Conservation (phyloP, 2,113 vertebrate species). For the Scortum barcoo region DNA sequence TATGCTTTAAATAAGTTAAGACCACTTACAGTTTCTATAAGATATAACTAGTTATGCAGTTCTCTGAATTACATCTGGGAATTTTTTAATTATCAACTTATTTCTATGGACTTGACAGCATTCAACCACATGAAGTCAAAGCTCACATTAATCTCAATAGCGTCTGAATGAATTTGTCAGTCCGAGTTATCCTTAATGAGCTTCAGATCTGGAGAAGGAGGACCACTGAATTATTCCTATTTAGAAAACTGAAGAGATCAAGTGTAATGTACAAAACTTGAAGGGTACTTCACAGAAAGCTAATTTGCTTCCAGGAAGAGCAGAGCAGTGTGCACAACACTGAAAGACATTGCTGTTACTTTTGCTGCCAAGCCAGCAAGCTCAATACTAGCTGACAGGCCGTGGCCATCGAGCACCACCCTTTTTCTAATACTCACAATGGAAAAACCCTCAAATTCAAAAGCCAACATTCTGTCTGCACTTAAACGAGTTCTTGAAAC, state of each 20-base stretch:
- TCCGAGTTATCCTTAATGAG: conserved; percentile 27
- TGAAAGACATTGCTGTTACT: conserved; percentile 24
- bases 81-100: background rate
- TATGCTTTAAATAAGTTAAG: background rate
- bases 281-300: conserved; percentile 49
- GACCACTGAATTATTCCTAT: conserved; percentile 13
- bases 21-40: background rate
- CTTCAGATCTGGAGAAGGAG: conserved; percentile 14
- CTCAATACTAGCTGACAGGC: conserved; percentile 35
- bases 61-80: background rate
- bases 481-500: conserved; percentile 50
- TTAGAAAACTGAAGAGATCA: conserved; percentile 36
- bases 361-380: conserved; percentile 23
- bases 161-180: conserved; percentile 25
- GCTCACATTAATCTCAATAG: background rate
- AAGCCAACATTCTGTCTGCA: conserved; percentile 50
- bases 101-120: background rate
- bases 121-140: background rate
- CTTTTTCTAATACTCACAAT: conserved; percentile 44
- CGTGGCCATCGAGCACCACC: conserved; percentile 3
- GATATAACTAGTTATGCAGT: background rate
- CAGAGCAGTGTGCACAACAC: background rate
- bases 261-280: conserved; percentile 16
- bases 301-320: conserved; percentile 54
- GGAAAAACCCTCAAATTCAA: conserved; percentile 47